Base-by-base conservation (phyloP, 1,140 invertebrate species). In the Sycophaga agraensis region DNA sequence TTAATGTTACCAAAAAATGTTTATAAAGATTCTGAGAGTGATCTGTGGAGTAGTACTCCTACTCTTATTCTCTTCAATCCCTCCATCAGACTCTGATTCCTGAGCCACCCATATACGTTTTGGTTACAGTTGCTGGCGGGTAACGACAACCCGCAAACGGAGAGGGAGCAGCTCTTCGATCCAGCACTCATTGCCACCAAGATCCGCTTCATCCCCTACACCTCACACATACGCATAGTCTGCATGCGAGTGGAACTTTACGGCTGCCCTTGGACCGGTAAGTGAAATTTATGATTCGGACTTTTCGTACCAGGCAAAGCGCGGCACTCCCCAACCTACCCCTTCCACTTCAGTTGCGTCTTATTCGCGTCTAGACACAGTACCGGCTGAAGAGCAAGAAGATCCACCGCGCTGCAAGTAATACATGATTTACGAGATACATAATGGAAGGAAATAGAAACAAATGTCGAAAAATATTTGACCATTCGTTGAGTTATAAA, bases 231-330 rank as follows among this genome's bases (percentile, higher is more conserved):
- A 26, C 82, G 93, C 59, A 94, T 91, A 0, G 90, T 94, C 26
- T 96, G 93, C 78, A 88, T 96, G 87, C 80, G 93, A 66, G 90
- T 94, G 8, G 94, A 97, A 81, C 80, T 97, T 53, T 91, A 93
- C 70, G 93, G 93, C 58, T 95, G 92, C 75, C 84, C 84, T 40
- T 93, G 91, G 89, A 87, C 87, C 83, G 90, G 91, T 93, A 85
- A 87, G 89, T 88, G 77, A 70, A 68, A 75, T 73, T 75, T 74
- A 72, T 68, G 61, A 63, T 70, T 68, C 5, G 24, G 37, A 42
- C 56, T 39, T 34, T 49, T 54, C 34, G 46, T 4, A 46, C 19
- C 14, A 2, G 28, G 14, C 14, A 21, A 28, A 42, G n/a, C 11
- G n/a, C 7, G 2, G 8, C 4, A 11, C 17, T 12, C 14, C 35